These are phyloP conservation scores for Mirza zaza DNA, from an alignment of 2,113 vertebrate genomes.

Conservation along the genomic window DNA sequence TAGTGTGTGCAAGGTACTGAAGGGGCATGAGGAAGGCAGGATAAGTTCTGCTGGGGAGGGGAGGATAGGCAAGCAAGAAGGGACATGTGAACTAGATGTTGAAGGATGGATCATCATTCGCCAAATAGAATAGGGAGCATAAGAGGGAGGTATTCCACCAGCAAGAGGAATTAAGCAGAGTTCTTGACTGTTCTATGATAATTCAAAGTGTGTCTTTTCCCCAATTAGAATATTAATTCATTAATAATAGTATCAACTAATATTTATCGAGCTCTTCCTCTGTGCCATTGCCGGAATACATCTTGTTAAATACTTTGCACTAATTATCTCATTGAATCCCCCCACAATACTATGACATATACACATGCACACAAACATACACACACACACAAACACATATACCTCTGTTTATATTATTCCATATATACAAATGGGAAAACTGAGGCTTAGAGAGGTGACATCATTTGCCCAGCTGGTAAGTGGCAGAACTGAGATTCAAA, in stretches of 20 bases:
- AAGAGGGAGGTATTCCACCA: background rate
- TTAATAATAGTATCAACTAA: background rate
- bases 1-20: background rate
- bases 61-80: background rate
- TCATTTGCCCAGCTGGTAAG: background rate
- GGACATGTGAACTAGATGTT: background rate
- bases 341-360: background rate
- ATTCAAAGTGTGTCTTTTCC: background rate
- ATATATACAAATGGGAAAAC: background rate
- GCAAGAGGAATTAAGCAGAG: background rate
- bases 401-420: background rate
- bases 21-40: background rate
- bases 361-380: background rate
- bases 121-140: background rate
- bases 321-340: background rate
- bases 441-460: background rate
- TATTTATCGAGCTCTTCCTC: background rate
- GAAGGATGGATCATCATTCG: background rate
- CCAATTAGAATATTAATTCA: background rate
- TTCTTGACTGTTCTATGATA: background rate
- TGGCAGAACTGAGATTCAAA: background rate
- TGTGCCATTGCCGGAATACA: background rate
- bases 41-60: background rate
- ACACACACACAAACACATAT: background rate
- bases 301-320: background rate